These are phyloP conservation scores for Montipora foliosa DNA, from an alignment of 64 coral and sea anemone species.

Conservation along the genomic window DNA sequence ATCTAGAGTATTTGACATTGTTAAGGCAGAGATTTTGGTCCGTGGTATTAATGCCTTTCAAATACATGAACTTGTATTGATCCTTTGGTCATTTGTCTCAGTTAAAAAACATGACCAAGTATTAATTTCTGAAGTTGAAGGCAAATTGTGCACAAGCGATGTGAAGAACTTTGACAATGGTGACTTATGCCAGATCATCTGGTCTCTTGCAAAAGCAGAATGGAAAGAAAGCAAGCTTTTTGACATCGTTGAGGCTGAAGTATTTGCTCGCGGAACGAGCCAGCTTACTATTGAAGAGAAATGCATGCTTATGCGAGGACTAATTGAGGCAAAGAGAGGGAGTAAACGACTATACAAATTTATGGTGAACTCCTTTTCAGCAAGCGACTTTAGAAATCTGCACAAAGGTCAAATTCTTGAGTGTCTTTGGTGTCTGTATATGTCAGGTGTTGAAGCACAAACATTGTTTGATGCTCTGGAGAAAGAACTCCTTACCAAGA, in stretches of 20 bases:
- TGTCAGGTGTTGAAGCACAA: background rate
- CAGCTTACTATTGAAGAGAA: background rate
- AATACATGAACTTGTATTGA: background rate
- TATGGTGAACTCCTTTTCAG: background rate
- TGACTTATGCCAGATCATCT: conserved; percentile 11
- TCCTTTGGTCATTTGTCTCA: conserved; percentile 10
- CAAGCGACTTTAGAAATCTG: background rate
- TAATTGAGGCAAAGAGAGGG: conserved; percentile 1
- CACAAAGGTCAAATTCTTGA: background rate
- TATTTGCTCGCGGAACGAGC: background rate
- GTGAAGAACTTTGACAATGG: background rate
- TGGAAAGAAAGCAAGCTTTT: conserved; percentile 1
- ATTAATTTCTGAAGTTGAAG: conserved; percentile 1
- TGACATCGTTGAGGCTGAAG: background rate
- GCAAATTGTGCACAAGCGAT: background rate
- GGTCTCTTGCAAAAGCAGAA: conserved; percentile 22
- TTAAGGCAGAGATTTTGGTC: conserved; percentile 5
- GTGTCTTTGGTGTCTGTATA: conserved; percentile 19
- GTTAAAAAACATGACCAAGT: background rate
- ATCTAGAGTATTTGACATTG: conserved; percentile 11
- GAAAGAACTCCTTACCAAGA: background rate
- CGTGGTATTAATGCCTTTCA: background rate
- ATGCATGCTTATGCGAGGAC: background rate
- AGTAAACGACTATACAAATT: background rate
- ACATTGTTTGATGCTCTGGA: background rate